phyloP scores from a whole-genome alignment of 2,888 invertebrate genomes.

The Pollenia angustigena region DNA sequence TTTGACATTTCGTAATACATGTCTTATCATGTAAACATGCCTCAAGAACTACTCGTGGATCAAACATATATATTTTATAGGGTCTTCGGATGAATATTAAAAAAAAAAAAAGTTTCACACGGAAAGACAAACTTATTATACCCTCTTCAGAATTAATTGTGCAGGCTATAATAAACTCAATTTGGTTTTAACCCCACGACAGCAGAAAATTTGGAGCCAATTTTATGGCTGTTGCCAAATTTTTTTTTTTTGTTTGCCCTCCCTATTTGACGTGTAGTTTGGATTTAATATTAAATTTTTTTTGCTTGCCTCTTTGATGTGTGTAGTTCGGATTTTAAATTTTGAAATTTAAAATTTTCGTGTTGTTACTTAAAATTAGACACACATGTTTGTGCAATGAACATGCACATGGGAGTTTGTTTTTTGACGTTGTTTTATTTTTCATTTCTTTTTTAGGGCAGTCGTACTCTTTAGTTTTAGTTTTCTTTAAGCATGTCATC shows the following conservation, averaged over 20 bases:
- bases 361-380: not conserved
- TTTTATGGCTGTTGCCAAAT: conserved; percentile 19
- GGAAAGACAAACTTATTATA: too few species aligned
- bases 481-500: conserved; percentile 31
- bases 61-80: too few species aligned
- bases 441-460: conserved; percentile 19
- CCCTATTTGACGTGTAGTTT: conserved; percentile 3
- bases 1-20: too few species aligned
- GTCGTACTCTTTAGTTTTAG: conserved; percentile 3
- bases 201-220: conserved; percentile 33
- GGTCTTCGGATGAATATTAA: too few species aligned
- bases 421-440: conserved; percentile 9
- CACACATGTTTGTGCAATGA: not conserved
- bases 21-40: too few species aligned
- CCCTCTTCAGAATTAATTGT: too few species aligned
- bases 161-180: too few species aligned
- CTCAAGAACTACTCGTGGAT: too few species aligned
- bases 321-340: too few species aligned
- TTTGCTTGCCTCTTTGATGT: too few species aligned
- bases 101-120: too few species aligned
- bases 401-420: conserved; percentile 3
- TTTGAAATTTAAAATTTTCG: too few species aligned
- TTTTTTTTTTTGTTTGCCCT: not conserved
- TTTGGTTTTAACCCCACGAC: not conserved
- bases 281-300: conserved; percentile 5